These are phyloP conservation scores for Octopus sinensis DNA, from an alignment of 1,140 invertebrate genomes.

Conservation along the genomic window DNA sequence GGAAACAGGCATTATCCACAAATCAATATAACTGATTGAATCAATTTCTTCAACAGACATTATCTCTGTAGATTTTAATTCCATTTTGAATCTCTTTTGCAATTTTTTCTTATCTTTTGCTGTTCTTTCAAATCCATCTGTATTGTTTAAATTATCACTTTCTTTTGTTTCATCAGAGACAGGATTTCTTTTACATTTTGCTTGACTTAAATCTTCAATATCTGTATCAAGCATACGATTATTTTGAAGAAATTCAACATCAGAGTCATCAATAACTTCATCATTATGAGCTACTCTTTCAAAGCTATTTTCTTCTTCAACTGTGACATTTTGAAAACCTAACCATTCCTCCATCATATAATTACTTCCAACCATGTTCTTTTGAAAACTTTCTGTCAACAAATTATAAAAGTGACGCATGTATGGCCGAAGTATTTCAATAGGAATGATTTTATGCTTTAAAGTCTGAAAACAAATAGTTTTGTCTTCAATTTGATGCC, in stretches of 20 bases:
- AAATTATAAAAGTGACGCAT: slow-evolving; percentile 28
- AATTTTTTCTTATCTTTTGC: slow-evolving; percentile 18
- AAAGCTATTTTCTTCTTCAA: slow-evolving; percentile 9
- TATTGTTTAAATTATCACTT: background rate
- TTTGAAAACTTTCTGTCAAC: slow-evolving; percentile 18
- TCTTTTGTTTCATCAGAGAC: slow-evolving; percentile 17
- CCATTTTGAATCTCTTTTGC: slow-evolving; percentile 24
- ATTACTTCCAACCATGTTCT: slow-evolving; percentile 76
- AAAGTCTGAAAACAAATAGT: slow-evolving; percentile 60
- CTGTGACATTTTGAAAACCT: slow-evolving; percentile 19
- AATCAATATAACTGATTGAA: slow-evolving; percentile 22
- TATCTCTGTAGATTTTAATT: slow-evolving; percentile 21
- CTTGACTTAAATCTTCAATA: slow-evolving; percentile 19
- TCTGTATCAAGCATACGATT: slow-evolving; percentile 8
- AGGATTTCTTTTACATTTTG: slow-evolving; percentile 17
- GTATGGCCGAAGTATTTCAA: slow-evolving; percentile 26
- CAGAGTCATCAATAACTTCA: slow-evolving; percentile 15
- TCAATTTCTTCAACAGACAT: slow-evolving; percentile 32
- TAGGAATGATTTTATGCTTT: slow-evolving; percentile 55
- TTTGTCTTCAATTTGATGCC: slow-evolving; percentile 51
- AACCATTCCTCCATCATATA: slow-evolving; percentile 31
- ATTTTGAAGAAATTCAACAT: slow-evolving; percentile 16
- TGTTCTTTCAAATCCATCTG: slow-evolving; percentile 15
- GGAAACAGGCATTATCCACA: slow-evolving; percentile 40
- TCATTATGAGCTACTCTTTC: slow-evolving; percentile 21